Evolutionary conservation across 2,888 invertebrate genomes (phyloP), one percentile per base, ranked within the genome.

Genomic region (Thera britannica): DNA sequence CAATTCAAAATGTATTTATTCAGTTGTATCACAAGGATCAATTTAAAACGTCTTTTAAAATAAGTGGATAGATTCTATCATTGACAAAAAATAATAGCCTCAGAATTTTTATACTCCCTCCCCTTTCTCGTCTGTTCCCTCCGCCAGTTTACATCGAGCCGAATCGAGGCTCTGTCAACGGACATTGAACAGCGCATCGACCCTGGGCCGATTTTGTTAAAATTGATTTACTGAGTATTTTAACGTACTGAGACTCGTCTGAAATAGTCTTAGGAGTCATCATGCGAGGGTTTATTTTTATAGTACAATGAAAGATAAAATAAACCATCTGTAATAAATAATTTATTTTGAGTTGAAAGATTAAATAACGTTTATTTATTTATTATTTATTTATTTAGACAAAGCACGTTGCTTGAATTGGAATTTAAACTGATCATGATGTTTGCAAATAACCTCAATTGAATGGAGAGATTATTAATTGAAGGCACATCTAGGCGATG

Each of bases 131-230:
- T 4, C n/a, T 46, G 8, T n/a, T 48, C 35, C 61, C 55, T 38
- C 54, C 3, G 23, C 44, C 68, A 54, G 6, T 46, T 58, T 68
- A 57, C 60, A 70, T 65, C 55, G 67, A 61, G 52, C 63, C 66
- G 59, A 69, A 65, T 56, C 62, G 54, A 69, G 65, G 62, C 61
- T 59, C 55, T 70, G 71, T 73, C 73, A 75, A 73, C 75, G 74
- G 74, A 73, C 74, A 69, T 65, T 48, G 68, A 49, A 64, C 51
- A 63, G 23, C 49, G 54, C 71, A 67, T 54, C 58, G 71, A 71
- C 62, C 67, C 55, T 48, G 11, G 36, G 23, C 44, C 52, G 52
- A 58, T 56, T 41, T 65, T 34, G 5, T 49, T 8, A 51, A 51
- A 60, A 12, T 35, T n/a, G 7, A 49, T 59, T 36, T 46, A 23